Evolutionary conservation across 2,888 invertebrate genomes (phyloP).

Genomic region (Coelinius sp.): DNA sequence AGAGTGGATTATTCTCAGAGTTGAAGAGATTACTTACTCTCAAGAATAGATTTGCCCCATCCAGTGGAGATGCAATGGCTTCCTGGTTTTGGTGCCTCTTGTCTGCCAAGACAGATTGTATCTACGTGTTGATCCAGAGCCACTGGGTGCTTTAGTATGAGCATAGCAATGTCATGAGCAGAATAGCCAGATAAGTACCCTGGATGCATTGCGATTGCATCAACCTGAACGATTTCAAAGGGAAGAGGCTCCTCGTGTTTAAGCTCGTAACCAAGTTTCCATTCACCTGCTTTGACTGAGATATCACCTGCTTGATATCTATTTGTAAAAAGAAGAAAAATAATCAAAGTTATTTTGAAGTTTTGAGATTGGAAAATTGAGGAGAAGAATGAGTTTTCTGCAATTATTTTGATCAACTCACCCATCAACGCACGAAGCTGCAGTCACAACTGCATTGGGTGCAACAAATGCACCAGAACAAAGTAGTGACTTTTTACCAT

Average conservation of each 20-base stretch:
- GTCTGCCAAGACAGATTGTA: conserved; percentile 79
- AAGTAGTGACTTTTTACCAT: conserved; percentile 80
- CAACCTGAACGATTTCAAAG: conserved; percentile 83
- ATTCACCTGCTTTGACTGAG: conserved; percentile 86
- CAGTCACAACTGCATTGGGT: conserved; percentile 81
- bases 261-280: conserved; percentile 83
- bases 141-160: conserved; percentile 75
- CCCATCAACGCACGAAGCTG: conserved; percentile 87
- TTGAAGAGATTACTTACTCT: conserved; percentile 73
- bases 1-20: background rate
- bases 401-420: conserved; percentile 72
- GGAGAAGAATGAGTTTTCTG: too few relatives aligned
- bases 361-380: background rate
- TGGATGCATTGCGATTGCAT: conserved; percentile 80
- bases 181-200: conserved; percentile 76
- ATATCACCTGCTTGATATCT: conserved; percentile 79
- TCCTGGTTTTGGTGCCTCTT: conserved; percentile 59
- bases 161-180: conserved; percentile 80
- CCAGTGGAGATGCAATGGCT: conserved; percentile 84
- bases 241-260: conserved; percentile 80
- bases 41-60: conserved; percentile 85
- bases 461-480: conserved; percentile 87
- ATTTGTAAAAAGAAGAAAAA: conserved; percentile 30
- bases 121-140: conserved; percentile 81
- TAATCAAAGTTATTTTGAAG: background rate